phyloP scores from a whole-genome alignment of 1,140 invertebrate species.

The Mya arenaria region DNA sequence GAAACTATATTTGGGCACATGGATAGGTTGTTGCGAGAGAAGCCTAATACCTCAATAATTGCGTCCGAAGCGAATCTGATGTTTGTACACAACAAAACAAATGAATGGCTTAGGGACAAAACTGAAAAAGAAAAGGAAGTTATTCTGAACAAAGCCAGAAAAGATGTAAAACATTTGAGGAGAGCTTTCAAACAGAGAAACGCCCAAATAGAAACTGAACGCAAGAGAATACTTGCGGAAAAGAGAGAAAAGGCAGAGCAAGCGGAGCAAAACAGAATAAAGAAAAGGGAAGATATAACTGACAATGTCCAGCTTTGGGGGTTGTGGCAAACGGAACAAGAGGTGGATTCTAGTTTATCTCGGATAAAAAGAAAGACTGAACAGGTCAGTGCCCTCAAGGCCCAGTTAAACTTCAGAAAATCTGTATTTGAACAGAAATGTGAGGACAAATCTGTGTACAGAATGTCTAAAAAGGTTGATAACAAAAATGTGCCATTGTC shows the following conservation, averaged over 20 bases:
- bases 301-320: conserved; percentile 13
- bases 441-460: background rate
- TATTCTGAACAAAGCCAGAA: background rate
- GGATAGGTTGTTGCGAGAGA: conserved; percentile 8
- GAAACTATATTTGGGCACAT: conserved; percentile 6
- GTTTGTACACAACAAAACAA: conserved; percentile 34
- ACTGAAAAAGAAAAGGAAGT: background rate
- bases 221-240: background rate
- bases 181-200: background rate
- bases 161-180: background rate
- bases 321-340: background rate
- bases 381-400: conserved; percentile 1
- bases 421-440: conserved; percentile 1
- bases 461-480: background rate
- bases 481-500: background rate
- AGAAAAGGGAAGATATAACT: conserved; percentile 12
- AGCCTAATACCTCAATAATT: background rate
- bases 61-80: conserved; percentile 28
- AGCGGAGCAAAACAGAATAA: background rate
- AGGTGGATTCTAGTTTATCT: background rate
- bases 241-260: conserved; percentile 21
- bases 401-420: conserved; percentile 2
- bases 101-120: background rate
- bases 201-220: background rate
- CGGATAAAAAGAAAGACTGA: background rate